Evolutionary conservation across 2,797 vertebrate genomes (phyloP), one percentile per base, ranked within the genome.

Genomic region (Leuciscus waleckii): DNA sequence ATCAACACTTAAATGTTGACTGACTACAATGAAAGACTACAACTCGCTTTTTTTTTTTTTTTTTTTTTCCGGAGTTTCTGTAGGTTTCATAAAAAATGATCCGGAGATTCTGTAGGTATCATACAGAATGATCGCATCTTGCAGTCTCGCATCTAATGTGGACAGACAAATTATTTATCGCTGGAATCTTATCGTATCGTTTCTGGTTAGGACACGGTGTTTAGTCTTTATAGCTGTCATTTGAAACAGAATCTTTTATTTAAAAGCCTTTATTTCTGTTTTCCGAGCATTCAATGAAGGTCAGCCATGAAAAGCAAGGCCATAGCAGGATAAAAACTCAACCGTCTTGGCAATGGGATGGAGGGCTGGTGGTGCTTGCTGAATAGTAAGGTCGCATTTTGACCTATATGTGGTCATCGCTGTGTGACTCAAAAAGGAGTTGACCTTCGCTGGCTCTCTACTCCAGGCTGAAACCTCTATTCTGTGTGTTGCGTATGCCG

Each of bases 361-460:
- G 39, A 39, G 39, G 5, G 51, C 23, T 11, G 35, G 11, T 13
- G 51, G 23, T 35, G 69, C 41, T 46, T 32, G 6, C 58, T 43
- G 61, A 58, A 70, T 46, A 29, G 61, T 73, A 68, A 83, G 75
- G 81, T 91, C 96, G 19, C 94, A 95, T 54, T 96, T 95, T 78
- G 95, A 95, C 92, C 93, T 95, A n/a, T 95, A 21, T 96, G 94
- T 6, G 94, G 94, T 70, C 94, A 96, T 88, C 93, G 93, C 81
- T 95, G 95, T 90, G 93, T 95, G 91, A 95, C 94, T 70, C 93
- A 80, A 95, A 87, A 93, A 94, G 90, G 92, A 94, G 70, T 95
- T 11, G 95, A 95, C 88, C 94, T 96, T 83, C 95, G 95, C 87
- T 93, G 93, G 21, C 87, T 95, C 58, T 86, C 89, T 37, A 89